phyloP scores from a whole-genome alignment of 2,888 invertebrate genomes.

The Drosophila diplacantha region DNA sequence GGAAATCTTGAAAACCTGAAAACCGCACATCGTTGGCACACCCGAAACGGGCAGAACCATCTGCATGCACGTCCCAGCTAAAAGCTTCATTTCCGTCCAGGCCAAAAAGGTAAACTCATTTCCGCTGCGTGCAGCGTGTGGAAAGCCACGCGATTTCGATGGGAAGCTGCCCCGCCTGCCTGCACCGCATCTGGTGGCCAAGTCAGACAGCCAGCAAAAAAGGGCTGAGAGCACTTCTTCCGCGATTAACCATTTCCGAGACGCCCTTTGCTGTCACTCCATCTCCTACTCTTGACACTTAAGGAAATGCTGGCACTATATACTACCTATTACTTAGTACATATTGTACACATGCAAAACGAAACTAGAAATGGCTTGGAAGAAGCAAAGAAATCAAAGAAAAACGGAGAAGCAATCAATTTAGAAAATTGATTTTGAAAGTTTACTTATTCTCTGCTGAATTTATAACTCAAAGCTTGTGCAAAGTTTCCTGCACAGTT shows the following conservation, averaged over 20 bases:
- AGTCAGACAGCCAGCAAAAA: not conserved
- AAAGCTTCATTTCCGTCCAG: slow-evolving; percentile 30
- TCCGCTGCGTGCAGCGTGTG: slow-evolving; percentile 9
- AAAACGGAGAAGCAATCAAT: not conserved
- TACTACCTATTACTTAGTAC: too few relatives aligned
- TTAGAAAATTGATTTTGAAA: not conserved
- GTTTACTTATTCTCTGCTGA: not conserved
- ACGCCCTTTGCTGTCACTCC: slow-evolving; percentile 7
- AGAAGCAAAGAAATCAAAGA: not conserved
- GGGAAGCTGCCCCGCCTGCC: not conserved
- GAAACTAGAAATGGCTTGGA: not conserved
- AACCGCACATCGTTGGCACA: too few relatives aligned
- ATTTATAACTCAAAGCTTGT: not conserved
- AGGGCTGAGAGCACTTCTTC: slow-evolving; percentile 1
- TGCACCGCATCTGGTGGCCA: slow-evolving; percentile 2
- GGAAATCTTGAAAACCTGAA: not conserved
- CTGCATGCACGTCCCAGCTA: slow-evolving; percentile 20
- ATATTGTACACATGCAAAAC: not conserved
- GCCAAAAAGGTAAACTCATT: slow-evolving; percentile 31
- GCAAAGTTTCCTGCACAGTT: not conserved
- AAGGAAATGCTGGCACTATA: not conserved
- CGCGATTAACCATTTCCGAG: not conserved
- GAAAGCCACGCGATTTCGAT: slow-evolving; percentile 5
- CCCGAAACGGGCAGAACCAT: not conserved
- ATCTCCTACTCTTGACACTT: not conserved